Base-by-base conservation (phyloP, 2,797 vertebrate genomes). In the Echiichthys vipera region DNA sequence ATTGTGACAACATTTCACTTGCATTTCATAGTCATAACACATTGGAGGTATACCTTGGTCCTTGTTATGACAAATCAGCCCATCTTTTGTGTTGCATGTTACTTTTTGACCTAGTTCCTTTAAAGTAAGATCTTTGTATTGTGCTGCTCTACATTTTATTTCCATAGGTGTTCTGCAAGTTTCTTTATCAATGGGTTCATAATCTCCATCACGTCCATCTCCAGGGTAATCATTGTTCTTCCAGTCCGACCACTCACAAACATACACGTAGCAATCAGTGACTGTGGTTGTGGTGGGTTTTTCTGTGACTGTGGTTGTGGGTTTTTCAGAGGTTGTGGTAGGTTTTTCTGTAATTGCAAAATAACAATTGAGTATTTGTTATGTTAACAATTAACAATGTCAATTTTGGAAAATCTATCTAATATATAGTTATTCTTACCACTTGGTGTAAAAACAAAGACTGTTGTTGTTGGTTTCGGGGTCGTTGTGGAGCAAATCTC, bases 11-110 rank as follows among this genome's bases (percentile, higher is more conserved):
- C 95, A 96, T 15, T 61, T 56, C 0, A 95, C 47, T 73, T 80
- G 85, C 24, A 97, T 93, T 91, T 97, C 90, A 17, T 96, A 97
- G 54, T 97, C 93, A 5, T 66, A 22, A 72, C 96, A 97, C 0
- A 5, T 30, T 57, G 1, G 87, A 67, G 3, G 90, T 67, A 0
- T 0, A 2, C 0, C 9, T 74, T 86, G 67, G 1, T 86, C 58
- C 47, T 34, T 54, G 80, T 96, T 95, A 37, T 78, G 64, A 67
- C 96, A 97, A 34, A 66, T 54, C 9, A 97, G 84, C 2, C 96
- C 96, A 36, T 17, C 7, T 1, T 1, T 37, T 30, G 46, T 64
- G 77, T 83, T 90, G 39, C 96, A 97, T 69, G 84, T 80, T 32
- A 96, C 90, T 0, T 2, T 83, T 84, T 96, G 95, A 0, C 62